These are phyloP conservation scores for Hypsibius dujardini DNA, from an alignment of 1,140 invertebrate species.

Conservation along the genomic window DNA sequence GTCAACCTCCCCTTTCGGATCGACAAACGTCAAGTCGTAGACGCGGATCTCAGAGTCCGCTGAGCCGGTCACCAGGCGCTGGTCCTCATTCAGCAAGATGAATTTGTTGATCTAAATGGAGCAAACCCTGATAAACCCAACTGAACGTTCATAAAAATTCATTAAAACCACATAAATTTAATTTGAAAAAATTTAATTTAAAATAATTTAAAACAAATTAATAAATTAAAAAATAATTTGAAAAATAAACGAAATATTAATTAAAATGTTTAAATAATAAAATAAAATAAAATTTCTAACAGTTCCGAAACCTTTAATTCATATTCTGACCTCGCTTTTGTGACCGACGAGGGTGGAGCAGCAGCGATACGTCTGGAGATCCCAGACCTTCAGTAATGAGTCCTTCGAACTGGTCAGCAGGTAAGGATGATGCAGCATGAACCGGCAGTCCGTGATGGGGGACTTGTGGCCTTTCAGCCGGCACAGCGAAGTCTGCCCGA, in stretches of 20 bases:
- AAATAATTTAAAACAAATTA: no score
- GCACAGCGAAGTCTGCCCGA: constrained; percentile 69
- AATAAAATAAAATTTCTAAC: constrained; percentile 41
- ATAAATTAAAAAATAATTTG: no score
- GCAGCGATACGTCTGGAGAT: constrained; percentile 79
- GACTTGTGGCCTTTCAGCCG: constrained; percentile 80
- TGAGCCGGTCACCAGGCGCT: constrained; percentile 65
- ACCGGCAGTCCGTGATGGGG: constrained; percentile 63
- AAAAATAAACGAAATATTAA: not conserved
- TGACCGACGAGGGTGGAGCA: constrained; percentile 65
- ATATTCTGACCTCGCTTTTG: constrained; percentile 35
- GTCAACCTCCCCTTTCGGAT: constrained; percentile 38
- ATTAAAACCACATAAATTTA: constrained; percentile 21
- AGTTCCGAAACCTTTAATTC: constrained; percentile 15
- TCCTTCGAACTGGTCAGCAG: constrained; percentile 70
- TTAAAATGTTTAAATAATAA: constrained; percentile 23
- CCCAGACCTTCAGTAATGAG: constrained; percentile 90
- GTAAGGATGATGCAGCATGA: constrained; percentile 51
- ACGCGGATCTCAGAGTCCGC: constrained; percentile 63
- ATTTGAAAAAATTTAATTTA: constrained; percentile 2
- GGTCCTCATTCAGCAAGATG: constrained; percentile 54
- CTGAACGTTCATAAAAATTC: constrained; percentile 14
- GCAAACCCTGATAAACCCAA: constrained; percentile 4
- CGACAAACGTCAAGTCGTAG: constrained; percentile 44
- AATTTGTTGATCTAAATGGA: constrained; percentile 58